Conservation (phyloP, 2,888 invertebrate genomes). For the Julus scanicus region DNA sequence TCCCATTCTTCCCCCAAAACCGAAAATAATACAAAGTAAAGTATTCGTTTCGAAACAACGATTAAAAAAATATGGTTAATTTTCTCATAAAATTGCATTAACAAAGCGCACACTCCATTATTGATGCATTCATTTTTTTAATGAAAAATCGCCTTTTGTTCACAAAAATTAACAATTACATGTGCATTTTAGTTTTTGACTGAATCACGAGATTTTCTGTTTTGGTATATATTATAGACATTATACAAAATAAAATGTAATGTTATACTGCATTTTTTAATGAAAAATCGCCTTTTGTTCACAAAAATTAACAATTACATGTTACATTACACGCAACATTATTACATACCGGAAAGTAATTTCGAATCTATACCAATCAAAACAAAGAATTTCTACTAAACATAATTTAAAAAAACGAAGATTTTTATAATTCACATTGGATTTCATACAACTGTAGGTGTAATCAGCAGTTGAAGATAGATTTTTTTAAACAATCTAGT, state of each 20-base stretch:
- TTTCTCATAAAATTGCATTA: too few relatives aligned
- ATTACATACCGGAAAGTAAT: too few relatives aligned
- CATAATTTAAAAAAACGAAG: neutral
- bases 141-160: neutral
- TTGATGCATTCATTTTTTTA: too few relatives aligned
- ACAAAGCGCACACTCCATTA: too few relatives aligned
- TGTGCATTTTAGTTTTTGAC: too few relatives aligned
- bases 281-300: neutral
- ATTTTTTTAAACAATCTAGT: too few relatives aligned
- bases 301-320: neutral
- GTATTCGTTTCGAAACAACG: neutral
- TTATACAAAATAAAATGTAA: too few relatives aligned
- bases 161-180: neutral
- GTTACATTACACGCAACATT: neutral
- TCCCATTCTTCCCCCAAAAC: neutral
- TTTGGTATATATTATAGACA: too few relatives aligned
- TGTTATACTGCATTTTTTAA: too few relatives aligned
- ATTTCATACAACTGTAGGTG: neutral
- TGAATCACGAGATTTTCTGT: too few relatives aligned
- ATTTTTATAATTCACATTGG: neutral
- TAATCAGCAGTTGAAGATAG: too few relatives aligned
- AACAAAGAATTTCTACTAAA: neutral
- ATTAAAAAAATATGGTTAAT: too few relatives aligned
- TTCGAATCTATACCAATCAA: neutral
- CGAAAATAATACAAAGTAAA: neutral